Conservation (phyloP, 2,888 invertebrate species). For the Drosophila maculinotata region DNA sequence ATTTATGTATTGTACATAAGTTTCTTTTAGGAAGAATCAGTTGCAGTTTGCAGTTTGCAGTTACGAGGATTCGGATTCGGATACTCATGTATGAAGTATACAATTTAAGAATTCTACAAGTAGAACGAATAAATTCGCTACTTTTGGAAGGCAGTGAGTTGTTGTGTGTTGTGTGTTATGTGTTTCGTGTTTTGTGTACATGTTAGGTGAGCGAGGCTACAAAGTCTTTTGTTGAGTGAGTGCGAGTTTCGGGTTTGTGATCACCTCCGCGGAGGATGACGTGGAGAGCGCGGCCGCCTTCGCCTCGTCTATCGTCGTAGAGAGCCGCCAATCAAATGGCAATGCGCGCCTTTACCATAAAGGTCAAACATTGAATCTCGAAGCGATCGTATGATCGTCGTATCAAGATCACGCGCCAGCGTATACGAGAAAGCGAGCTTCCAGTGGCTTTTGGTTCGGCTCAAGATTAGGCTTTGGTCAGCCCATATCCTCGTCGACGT, state of each 20-base stretch:
- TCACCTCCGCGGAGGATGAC: conserved; percentile 33
- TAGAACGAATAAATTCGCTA: conserved; percentile 43
- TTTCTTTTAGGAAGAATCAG: conserved; percentile 71
- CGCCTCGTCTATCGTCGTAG: conserved; percentile 46
- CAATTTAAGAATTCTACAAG: conserved; percentile 48
- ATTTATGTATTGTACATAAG: conserved; percentile 74
- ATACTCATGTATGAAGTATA: conserved; percentile 37
- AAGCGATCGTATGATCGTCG: conserved; percentile 9
- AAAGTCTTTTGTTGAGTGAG: conserved; percentile 65
- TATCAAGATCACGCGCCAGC: conserved; percentile 60
- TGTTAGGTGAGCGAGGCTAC: conserved; percentile 73
- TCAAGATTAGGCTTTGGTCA: conserved; percentile 42
- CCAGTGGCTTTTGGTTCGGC: conserved; percentile 37
- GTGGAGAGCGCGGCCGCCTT: conserved; percentile 41
- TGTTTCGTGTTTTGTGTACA: conserved; percentile 26
- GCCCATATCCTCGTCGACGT: conserved; percentile 71
- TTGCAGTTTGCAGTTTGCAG: conserved; percentile 46
- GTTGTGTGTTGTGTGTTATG: conserved; percentile 11
- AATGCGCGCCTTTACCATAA: conserved; percentile 2
- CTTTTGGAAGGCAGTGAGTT: conserved; percentile 73
- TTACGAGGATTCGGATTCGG: conserved; percentile 39
- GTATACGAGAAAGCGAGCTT: conserved; percentile 53
- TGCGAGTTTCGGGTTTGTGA: conserved; percentile 39
- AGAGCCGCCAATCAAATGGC: conserved; percentile 17
- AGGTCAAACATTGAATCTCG: conserved; percentile 32